Evolutionary conservation across 2,797 vertebrate species (phyloP).

Genomic region (Otus scops): DNA sequence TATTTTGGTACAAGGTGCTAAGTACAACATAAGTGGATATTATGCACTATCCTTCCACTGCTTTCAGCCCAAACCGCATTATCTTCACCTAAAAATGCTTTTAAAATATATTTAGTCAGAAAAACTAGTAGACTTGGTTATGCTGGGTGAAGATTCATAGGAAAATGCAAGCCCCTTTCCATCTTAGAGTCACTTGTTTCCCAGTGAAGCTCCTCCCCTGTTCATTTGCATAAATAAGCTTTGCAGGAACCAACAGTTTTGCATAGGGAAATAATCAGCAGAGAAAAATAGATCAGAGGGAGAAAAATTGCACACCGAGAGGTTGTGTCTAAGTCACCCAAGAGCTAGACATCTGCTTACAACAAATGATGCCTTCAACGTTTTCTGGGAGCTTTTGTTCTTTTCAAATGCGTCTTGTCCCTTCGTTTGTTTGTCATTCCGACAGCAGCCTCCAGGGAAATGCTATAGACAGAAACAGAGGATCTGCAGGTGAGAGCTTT

Average conservation of each 20-base stretch:
- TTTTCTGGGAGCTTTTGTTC: constrained; percentile 25
- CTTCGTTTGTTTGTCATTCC: constrained; percentile 39
- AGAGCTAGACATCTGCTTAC: neutral
- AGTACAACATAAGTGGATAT: neutral
- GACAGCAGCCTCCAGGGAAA: constrained; percentile 35
- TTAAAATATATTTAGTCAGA: neutral
- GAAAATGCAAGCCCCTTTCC: neutral
- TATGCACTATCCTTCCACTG: neutral
- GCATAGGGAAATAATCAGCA: neutral
- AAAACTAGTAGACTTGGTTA: neutral
- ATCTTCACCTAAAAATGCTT: neutral
- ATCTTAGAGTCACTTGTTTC: neutral
- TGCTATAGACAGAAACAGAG: neutral
- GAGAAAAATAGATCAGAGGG: neutral
- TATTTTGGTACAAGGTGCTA: neutral
- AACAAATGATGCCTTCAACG: neutral
- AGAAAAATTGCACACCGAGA: neutral
- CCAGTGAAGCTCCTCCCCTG: neutral
- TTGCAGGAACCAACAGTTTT: neutral
- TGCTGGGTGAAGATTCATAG: neutral
- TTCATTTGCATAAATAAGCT: neutral
- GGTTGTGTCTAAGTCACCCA: neutral
- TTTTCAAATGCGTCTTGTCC: constrained; percentile 10
- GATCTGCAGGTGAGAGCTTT: neutral
- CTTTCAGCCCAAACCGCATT: neutral